Evolutionary conservation across 1,140 invertebrate species (phyloP), one percentile per base, ranked within the genome.

Genomic region (Leptopilina clavipes): DNA sequence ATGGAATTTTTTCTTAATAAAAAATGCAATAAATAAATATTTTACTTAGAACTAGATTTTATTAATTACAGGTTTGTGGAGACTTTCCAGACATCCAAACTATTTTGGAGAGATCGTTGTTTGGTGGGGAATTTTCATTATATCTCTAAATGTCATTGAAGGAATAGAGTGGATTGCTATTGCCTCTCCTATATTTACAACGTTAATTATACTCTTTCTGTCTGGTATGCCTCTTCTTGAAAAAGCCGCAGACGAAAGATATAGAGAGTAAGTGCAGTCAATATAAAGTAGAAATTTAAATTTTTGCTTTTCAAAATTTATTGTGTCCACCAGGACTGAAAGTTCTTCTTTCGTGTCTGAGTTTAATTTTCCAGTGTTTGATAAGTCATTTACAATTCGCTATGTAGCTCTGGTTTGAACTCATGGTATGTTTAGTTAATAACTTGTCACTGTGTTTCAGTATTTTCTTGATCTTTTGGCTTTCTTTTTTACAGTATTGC

Each of bases 41-140:
- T n/a, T n/a, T n/a, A n/a, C n/a, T n/a, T n/a, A n/a, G n/a, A n/a
- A n/a, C n/a, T n/a, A n/a, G n/a, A n/a, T n/a, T n/a, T n/a, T n/a
- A n/a, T 31, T 31, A 40, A 73, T 76, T 76, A 10, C 22, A 95
- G 95, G 97, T 14, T 90, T 98, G 14, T 98, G 97, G 97, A 93
- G 94, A 56, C 85, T 97, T 14, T 98, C 96, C 0, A 93, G 97
- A 74, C 97, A 98, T 91, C 97, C 97, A 0, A 98, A 98, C 88
- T 98, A 98, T 86, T 98, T 98, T 89, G 97, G 97, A 0, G 97
- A 98, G 91, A 96, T 98, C 37, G 91, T 96, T 0, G 92, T 98
- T 1, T 98, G 97, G 97, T 97, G 96, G 94, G 97, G 97, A 1
- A 94, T 98, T 65, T 98, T 98, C 86, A 93, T 96, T 54, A 96